Percentiles rank a stretch among this genome's conserved stretches.
Conservation (phyloP, 2,113 vertebrate species). For the Callionymus lyra region DNA sequence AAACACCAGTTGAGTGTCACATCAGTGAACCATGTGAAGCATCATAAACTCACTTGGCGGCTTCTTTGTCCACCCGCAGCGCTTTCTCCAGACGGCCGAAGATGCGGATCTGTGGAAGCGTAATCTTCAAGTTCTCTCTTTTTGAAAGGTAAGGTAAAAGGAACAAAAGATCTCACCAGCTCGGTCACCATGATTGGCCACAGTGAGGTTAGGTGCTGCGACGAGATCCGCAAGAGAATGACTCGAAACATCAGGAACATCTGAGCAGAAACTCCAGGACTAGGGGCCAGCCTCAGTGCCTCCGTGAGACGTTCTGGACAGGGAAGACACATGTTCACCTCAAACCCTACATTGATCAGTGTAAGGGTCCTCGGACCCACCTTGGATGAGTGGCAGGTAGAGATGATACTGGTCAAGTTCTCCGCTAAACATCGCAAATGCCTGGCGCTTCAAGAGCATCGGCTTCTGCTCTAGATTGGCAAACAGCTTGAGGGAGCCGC, state of each 20-base stretch:
- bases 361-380: constrained; percentile 24
- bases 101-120: constrained; percentile 73
- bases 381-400: constrained; percentile 93
- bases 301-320: constrained; percentile 86
- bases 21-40: too few relatives aligned
- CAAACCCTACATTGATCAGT: background rate
- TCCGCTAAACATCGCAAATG: constrained; percentile 90
- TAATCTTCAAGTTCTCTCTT: background rate
- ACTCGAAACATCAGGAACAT: constrained; percentile 97
- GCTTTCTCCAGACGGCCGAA: constrained; percentile 83
- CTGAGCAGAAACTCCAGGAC: constrained; percentile 76
- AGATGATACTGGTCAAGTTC: constrained; percentile 92
- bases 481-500: constrained; percentile 86
- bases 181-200: constrained; percentile 99
- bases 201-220: constrained; percentile 87
- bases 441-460: constrained; percentile 91
- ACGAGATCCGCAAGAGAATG: constrained; percentile 85
- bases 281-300: constrained; percentile 82
- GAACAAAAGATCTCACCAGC: constrained; percentile 65
- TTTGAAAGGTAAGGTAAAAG: background rate
- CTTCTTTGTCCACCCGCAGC: constrained; percentile 74
- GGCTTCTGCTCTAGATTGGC: constrained; percentile 85
- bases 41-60: constrained; percentile 70
- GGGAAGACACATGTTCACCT: background rate
- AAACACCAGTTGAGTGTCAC: background rate